phyloP scores from a whole-genome alignment of 1,140 invertebrate species.

The Oscheius sp. region DNA sequence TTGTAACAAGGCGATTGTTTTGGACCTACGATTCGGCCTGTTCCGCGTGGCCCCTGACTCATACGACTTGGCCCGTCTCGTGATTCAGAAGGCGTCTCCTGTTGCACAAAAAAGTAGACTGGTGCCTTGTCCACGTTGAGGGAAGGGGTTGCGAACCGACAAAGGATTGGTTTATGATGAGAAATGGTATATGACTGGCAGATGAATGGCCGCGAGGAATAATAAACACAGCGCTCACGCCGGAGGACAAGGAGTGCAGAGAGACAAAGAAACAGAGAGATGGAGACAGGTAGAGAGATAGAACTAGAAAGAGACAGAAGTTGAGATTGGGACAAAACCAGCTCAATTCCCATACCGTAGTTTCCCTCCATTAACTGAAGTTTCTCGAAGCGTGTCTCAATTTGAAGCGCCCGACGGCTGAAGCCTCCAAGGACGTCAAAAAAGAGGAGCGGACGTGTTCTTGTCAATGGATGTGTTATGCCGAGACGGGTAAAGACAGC shows the following conservation, averaged over 20 bases:
- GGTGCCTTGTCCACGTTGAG: neutral
- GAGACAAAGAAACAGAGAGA: neutral
- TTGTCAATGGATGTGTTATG: neutral
- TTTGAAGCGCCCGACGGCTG: too few relatives aligned
- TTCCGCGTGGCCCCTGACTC: neutral
- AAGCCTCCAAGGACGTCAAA: too few relatives aligned
- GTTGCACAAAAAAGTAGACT: neutral
- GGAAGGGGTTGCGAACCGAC: neutral
- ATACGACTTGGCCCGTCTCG: neutral
- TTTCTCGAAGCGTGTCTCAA: too few relatives aligned
- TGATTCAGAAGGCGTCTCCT: neutral
- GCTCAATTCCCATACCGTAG: neutral
- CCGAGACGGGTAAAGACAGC: neutral
- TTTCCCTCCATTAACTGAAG: too few relatives aligned
- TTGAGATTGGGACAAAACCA: neutral
- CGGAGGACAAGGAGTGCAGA: neutral
- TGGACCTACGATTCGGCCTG: neutral
- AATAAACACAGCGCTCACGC: neutral
- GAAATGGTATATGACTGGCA: conserved; percentile 2
- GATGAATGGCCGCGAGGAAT: neutral
- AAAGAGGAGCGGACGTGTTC: too few relatives aligned
- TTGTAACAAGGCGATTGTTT: neutral
- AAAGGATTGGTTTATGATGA: conserved; percentile 1
- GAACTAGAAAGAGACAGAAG: neutral
- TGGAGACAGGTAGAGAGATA: neutral